Conservation (phyloP, 2,797 vertebrate species). For the Anableps anableps region DNA sequence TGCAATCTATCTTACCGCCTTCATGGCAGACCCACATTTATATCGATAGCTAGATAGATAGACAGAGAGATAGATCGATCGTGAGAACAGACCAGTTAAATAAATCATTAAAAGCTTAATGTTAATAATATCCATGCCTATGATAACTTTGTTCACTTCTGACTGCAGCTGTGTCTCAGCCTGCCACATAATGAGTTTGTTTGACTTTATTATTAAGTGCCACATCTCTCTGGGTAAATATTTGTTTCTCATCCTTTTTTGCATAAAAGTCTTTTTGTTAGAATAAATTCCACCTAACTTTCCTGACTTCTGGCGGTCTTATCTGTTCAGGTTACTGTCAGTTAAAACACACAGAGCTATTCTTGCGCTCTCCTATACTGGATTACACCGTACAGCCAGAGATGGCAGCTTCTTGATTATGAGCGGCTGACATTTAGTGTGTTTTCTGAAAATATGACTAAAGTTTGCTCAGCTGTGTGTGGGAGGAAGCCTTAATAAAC, state of each 20-base stretch:
- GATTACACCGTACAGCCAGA: neutral
- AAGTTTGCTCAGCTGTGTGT: conserved; percentile 23
- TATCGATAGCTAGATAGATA: neutral
- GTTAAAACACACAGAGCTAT: conserved; percentile 5
- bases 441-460: conserved; percentile 27
- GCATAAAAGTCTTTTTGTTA: neutral
- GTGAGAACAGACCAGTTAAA: neutral
- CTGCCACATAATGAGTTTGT: neutral
- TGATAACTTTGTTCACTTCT: neutral
- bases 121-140: neutral
- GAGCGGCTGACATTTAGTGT: conserved; percentile 9
- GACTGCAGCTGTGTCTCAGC: neutral
- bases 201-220: neutral
- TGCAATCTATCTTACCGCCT: no score
- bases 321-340: conserved; percentile 3
- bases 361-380: conserved; percentile 2
- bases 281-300: neutral
- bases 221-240: neutral
- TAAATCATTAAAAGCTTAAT: neutral
- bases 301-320: conserved; percentile 7
- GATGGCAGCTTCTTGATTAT: conserved; percentile 7
- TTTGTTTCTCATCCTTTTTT: neutral
- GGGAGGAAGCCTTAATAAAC: conserved; percentile 12
- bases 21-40: no score
- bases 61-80: neutral